Conservation (phyloP, 2,888 invertebrate species). For the Sinhomidia bicolor region DNA sequence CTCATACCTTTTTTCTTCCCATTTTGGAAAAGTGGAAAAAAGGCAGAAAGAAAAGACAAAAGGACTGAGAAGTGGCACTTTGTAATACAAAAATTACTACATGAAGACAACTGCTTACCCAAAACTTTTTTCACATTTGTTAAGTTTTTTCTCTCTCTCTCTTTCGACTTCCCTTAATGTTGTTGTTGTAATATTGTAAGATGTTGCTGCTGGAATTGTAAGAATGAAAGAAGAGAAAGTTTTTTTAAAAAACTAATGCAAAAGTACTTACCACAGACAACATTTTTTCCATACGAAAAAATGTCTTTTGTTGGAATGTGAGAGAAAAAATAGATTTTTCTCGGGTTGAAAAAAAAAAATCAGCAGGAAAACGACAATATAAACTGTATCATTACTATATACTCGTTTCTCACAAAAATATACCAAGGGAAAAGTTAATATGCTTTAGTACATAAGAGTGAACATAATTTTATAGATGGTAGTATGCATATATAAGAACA, state of each 20-base stretch:
- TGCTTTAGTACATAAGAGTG: too few species aligned
- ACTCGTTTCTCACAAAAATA: neutral
- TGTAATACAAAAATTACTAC: slow-evolving; percentile 15
- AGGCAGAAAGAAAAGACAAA: neutral
- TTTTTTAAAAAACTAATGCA: neutral
- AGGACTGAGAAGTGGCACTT: slow-evolving; percentile 28
- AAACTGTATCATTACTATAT: neutral
- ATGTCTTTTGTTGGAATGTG: slow-evolving; percentile 2
- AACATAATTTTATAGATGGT: neutral
- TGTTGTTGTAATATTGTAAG: neutral
- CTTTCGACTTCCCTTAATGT: too few species aligned
- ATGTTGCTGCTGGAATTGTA: neutral
- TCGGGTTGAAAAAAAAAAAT: neutral
- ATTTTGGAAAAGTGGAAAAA: neutral
- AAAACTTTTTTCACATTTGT: slow-evolving; percentile 20
- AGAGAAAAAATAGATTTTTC: neutral
- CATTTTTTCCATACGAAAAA: slow-evolving; percentile 5
- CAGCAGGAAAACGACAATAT: neutral
- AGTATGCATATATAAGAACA: too few species aligned
- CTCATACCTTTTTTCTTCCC: too few species aligned
- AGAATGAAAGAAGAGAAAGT: neutral
- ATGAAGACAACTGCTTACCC: slow-evolving; percentile 3
- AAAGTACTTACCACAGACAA: slow-evolving; percentile 47
- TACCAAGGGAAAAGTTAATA: too few species aligned
- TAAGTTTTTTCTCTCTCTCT: neutral